Conservation (phyloP, 2,888 invertebrate genomes). For the Pristionchus maxplancki region DNA sequence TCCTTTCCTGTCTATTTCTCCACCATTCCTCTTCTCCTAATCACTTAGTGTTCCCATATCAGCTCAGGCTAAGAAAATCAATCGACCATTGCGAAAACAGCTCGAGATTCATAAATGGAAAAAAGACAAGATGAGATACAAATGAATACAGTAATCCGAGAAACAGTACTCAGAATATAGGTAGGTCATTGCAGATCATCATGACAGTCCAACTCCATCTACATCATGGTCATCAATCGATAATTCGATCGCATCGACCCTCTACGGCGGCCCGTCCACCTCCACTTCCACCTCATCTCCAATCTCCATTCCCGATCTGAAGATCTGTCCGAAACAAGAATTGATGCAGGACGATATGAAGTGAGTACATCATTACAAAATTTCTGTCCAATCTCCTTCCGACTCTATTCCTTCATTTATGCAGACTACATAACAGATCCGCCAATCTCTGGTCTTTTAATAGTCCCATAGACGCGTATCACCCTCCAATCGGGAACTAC, state of each 20-base stretch:
- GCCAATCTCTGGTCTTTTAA: not conserved
- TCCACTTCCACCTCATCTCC: conserved; percentile 11
- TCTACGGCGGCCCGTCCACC: conserved; percentile 14
- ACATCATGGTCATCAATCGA: conserved; percentile 25
- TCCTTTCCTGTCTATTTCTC: conserved; percentile 11
- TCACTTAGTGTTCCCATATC: conserved; percentile 35
- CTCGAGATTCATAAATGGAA: not conserved
- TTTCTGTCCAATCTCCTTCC: no score
- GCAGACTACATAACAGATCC: not conserved
- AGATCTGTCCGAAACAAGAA: conserved; percentile 3
- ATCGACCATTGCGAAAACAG: not conserved
- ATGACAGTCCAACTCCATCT: conserved; percentile 20
- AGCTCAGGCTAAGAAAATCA: conserved; percentile 3
- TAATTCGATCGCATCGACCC: conserved; percentile 22
- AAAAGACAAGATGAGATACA: not conserved
- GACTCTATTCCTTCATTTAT: no score
- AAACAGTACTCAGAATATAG: not conserved
- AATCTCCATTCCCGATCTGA: conserved; percentile 37
- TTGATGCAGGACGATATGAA: not conserved
- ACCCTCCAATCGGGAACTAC: not conserved
- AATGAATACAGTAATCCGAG: not conserved
- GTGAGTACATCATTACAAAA: not conserved
- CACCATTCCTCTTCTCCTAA: not conserved
- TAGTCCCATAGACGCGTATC: not conserved
- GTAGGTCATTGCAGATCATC: not conserved